These are phyloP conservation scores for Diplodus puntazzo DNA, from an alignment of 2,797 vertebrate genomes.

Conservation along the genomic window DNA sequence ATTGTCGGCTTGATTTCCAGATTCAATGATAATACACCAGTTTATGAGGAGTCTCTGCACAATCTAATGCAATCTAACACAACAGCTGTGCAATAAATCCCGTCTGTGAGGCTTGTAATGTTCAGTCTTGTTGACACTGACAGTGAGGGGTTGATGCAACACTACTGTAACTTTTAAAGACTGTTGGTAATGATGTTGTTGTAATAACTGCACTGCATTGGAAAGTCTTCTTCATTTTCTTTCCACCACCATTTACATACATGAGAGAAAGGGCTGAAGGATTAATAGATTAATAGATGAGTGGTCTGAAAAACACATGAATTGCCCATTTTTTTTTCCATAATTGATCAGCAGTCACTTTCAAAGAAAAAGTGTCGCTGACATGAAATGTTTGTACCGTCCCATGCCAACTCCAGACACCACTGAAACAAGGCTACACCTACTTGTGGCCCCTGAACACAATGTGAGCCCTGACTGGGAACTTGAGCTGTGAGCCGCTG, in stretches of 20 bases:
- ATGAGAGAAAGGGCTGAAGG: not conserved
- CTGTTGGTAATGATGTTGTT: not conserved
- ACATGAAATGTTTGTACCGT: no score
- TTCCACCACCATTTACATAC: not conserved
- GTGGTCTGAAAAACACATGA: no score
- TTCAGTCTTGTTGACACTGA: constrained; percentile 20
- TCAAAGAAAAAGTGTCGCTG: no score
- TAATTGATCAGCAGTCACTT: no score
- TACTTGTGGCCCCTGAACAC: no score
- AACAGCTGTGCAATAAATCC: constrained; percentile 23
- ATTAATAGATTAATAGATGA: no score
- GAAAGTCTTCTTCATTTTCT: not conserved
- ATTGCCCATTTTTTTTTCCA: no score
- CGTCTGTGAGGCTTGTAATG: not conserved
- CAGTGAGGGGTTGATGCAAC: constrained; percentile 55
- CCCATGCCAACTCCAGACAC: no score
- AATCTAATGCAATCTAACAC: constrained; percentile 35
- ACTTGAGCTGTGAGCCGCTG: no score
- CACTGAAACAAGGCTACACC: not conserved
- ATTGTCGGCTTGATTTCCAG: not conserved
- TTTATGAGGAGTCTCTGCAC: constrained; percentile 3
- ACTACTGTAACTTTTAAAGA: constrained; percentile 18
- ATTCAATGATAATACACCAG: not conserved
- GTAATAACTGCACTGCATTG: constrained; percentile 5
- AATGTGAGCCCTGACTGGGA: no score